phyloP scores from a whole-genome alignment of 2,797 vertebrate genomes.

The Hippoglossus hippoglossus region DNA sequence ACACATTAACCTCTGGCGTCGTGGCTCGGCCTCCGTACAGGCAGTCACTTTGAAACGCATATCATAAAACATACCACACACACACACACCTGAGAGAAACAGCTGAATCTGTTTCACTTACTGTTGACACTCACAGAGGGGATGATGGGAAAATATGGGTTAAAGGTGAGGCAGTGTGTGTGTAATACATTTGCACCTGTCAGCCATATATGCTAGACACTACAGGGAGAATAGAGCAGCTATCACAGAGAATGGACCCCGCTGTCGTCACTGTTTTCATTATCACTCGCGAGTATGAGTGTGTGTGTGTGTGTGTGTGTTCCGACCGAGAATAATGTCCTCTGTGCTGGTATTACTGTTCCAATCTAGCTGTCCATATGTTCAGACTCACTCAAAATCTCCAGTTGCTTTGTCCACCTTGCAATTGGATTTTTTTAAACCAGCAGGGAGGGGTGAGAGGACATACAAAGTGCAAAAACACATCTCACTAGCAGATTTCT shows the following conservation, averaged over 20 bases:
- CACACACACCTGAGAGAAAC: constrained; percentile 82
- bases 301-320: constrained; percentile 45
- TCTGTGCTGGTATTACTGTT: constrained; percentile 66
- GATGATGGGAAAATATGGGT: constrained; percentile 70
- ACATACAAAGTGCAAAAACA: constrained; percentile 63
- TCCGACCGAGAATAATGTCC: constrained; percentile 64
- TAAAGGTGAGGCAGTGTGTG: constrained; percentile 79
- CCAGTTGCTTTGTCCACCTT: constrained; percentile 76
- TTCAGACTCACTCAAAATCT: constrained; percentile 64
- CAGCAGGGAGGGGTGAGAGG: constrained; percentile 45
- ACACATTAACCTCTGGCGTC: constrained; percentile 72
- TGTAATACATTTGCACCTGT: constrained; percentile 73
- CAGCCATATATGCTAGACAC: constrained; percentile 66
- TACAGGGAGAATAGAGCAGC: constrained; percentile 54
- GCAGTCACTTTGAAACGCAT: constrained; percentile 62
- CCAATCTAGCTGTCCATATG: constrained; percentile 79
- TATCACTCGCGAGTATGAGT: constrained; percentile 49
- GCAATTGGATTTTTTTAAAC: constrained; percentile 64
- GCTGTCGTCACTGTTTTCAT: constrained; percentile 71
- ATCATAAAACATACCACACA: constrained; percentile 73
- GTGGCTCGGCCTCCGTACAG: constrained; percentile 32
- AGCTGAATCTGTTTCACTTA: constrained; percentile 82
- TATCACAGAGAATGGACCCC: constrained; percentile 61
- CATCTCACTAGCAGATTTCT: constrained; percentile 72
- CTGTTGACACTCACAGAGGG: constrained; percentile 8